phyloP scores from a whole-genome alignment of 92 coral and sea anemone species.

The Heliopora coerulea region DNA sequence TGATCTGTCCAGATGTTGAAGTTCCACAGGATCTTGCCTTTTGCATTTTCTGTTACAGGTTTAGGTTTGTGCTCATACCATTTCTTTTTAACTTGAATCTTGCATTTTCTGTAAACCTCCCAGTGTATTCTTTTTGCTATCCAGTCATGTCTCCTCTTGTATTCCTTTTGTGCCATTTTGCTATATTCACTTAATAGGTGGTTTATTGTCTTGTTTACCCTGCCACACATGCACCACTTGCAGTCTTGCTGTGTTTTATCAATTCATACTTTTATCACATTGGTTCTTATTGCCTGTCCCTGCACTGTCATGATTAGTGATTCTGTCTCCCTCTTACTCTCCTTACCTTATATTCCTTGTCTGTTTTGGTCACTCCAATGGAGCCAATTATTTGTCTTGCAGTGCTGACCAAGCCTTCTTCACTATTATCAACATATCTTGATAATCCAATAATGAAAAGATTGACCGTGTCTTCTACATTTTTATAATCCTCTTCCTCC shows the following conservation, averaged over 20 bases:
- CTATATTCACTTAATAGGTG: slow-evolving; percentile 3
- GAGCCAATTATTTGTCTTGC: neutral
- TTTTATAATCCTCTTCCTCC: slow-evolving; percentile 5
- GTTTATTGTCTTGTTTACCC: neutral
- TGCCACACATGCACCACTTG: slow-evolving; percentile 1
- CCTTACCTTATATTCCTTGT: neutral
- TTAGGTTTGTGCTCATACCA: slow-evolving; percentile 15
- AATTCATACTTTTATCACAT: neutral
- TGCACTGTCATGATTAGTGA: neutral
- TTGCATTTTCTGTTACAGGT: neutral
- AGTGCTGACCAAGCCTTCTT: neutral
- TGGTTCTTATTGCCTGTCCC: slow-evolving; percentile 15
- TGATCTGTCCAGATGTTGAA: neutral
- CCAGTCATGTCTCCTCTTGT: neutral
- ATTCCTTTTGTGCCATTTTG: slow-evolving; percentile 6
- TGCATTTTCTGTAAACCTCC: neutral
- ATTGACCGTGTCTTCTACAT: neutral
- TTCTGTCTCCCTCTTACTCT: no score
- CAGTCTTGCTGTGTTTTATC: neutral
- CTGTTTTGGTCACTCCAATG: neutral
- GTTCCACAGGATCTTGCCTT: neutral
- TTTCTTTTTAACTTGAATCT: neutral
- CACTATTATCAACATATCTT: neutral
- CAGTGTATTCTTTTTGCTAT: neutral
- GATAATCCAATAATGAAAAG: neutral